Base-by-base conservation (phyloP, 1,140 invertebrate genomes). In the Schmidtea mediterranea region DNA sequence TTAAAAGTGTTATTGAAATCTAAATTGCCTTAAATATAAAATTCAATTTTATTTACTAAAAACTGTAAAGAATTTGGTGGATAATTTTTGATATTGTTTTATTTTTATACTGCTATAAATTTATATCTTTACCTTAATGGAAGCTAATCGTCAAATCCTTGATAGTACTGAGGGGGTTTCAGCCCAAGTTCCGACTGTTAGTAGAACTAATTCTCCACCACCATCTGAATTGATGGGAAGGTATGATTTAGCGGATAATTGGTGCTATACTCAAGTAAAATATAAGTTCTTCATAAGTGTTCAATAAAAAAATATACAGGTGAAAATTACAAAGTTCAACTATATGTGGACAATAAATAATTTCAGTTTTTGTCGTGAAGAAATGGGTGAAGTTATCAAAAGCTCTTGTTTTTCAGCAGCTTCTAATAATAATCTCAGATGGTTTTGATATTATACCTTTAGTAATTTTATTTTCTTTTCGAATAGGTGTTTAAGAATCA, bases 341-440 rank as follows among this genome's bases (percentile, higher is more conserved):
- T 97, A 94, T 69, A 95, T 95, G 82, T 97, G 90, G 90, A 95
- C 89, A 60, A 95, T 97, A 72, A 95, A 94, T 69, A 95, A 95
- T 75, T 97, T 97, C 71, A 92, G 84, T 72, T 97, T 95, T 72
- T 68, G 65, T 56, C 54, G 66, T 54, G 89, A 95, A 72, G 89
- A 97, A 72, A 94, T 95, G 87, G 89, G 89, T 55, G 89, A 97
- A 73, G 89, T 95, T 52, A 74, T 97, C 58, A 95, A 95, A 73
- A 94, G 86, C 67, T 95, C 87, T 54, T 94, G 87, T 54, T 97
- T 97, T 70, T 94, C 87, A 49, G 89, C 89, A 46, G 87, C 87
- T 63, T 80, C 83, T 62, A 95, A 92, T 72, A 89, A 97, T 67
- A 95, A 97, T 75, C 72, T 97, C 56, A 95, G 94, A 76, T 97